phyloP scores from a whole-genome alignment of 2,888 invertebrate genomes.

The Caenorhabditis sp. region DNA sequence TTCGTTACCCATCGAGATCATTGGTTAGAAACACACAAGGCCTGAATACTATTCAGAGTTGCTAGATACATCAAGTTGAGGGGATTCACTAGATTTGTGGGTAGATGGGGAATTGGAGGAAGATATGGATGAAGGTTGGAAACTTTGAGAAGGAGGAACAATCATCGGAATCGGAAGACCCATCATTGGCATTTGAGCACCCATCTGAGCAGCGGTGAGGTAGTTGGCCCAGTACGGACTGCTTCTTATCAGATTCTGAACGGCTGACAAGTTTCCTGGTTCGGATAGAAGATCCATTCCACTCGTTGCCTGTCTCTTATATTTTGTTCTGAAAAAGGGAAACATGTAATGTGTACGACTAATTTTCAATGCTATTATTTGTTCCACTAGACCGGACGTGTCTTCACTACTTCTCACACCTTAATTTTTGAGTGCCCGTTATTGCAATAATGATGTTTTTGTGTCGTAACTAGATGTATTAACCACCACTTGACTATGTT shows the following conservation, averaged over 20 bases:
- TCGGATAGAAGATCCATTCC: conserved; percentile 96
- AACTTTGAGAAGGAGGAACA: conserved; percentile 44
- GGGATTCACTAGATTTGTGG: conserved; percentile 50
- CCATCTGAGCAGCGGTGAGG: conserved; percentile 31
- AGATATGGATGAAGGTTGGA: conserved; percentile 35
- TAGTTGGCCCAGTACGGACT: conserved; percentile 81
- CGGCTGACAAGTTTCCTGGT: conserved; percentile 98
- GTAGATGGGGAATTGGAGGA: conserved; percentile 43
- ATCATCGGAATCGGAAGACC: conserved; percentile 55
- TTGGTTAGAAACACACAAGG: background rate
- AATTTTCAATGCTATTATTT: conserved; percentile 38
- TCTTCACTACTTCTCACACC: conserved; percentile 33
- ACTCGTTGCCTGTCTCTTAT: conserved; percentile 99
- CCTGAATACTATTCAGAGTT: conserved; percentile 37
- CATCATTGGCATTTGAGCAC: conserved; percentile 47
- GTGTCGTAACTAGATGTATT: conserved; percentile 55
- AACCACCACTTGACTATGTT: conserved; percentile 52
- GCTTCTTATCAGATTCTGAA: conserved; percentile 87
- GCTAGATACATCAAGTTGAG: conserved; percentile 52
- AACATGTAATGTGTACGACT: conserved; percentile 18
- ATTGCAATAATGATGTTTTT: conserved; percentile 60
- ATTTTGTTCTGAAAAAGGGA: conserved; percentile 91
- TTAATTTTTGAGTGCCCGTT: conserved; percentile 60
- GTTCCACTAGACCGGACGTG: conserved; percentile 59
- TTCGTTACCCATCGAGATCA: conserved; percentile 57